Evolutionary conservation across 2,113 vertebrate species (phyloP).

Genomic region (Tretioscincus oriximinensis): DNA sequence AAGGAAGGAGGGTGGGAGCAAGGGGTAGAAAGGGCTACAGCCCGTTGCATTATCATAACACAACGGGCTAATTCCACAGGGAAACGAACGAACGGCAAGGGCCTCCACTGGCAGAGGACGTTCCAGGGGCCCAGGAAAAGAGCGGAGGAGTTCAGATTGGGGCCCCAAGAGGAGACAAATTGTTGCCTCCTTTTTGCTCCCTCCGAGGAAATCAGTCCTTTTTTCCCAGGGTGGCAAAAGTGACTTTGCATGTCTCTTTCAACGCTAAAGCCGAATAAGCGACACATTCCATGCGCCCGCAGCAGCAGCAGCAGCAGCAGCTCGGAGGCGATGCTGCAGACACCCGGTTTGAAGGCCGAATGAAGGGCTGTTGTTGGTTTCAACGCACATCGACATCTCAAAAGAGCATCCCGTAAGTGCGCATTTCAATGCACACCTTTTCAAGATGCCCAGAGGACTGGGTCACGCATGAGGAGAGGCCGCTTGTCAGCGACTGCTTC

Average conservation of each 20-base stretch:
- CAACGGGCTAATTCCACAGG: no score
- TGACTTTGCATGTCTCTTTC: constrained; percentile 28
- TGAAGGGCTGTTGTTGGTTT: no score
- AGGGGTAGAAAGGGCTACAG: no score
- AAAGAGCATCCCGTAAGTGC: no score
- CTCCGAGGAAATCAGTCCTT: not conserved
- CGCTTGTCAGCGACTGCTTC: not conserved
- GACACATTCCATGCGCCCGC: not conserved
- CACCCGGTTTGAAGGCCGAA: no score
- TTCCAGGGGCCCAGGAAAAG: not conserved
- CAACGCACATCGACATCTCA: no score
- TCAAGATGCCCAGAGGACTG: not conserved
- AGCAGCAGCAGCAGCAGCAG: not conserved
- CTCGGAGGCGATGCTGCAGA: not conserved
- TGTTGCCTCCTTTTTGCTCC: not conserved
- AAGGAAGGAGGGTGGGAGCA: no score
- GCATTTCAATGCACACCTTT: no score
- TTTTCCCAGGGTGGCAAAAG: not conserved
- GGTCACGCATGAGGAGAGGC: not conserved
- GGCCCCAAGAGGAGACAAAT: not conserved
- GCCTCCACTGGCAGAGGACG: not conserved
- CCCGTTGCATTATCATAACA: no score
- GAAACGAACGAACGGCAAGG: not conserved
- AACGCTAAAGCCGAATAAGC: not conserved
- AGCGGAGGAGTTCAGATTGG: not conserved